These are phyloP conservation scores for Probaryconus sp. DNA, from an alignment of 1,140 invertebrate species.

Conservation along the genomic window DNA sequence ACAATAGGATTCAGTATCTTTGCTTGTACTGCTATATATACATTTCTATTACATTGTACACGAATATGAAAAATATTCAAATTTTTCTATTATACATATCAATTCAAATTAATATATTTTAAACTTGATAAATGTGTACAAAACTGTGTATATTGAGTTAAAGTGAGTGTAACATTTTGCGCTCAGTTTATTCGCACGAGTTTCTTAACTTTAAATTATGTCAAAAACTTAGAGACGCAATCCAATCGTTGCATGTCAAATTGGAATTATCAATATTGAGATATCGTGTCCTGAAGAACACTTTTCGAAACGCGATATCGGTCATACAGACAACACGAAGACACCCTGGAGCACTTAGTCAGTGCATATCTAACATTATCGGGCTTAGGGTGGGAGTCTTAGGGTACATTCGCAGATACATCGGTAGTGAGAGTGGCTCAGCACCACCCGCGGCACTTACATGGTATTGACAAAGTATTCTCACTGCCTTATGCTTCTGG, in stretches of 20 bases:
- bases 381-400: slow-evolving; percentile 1
- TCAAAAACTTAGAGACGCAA: not conserved
- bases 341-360: slow-evolving; percentile 19
- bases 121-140: no score
- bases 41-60: no score
- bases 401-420: slow-evolving; percentile 2
- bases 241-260: slow-evolving; percentile 12
- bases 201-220: slow-evolving; percentile 1
- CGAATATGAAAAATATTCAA: no score
- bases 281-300: slow-evolving; percentile 11
- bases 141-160: no score
- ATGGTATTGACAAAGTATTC: slow-evolving; percentile 24
- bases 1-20: no score
- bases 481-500: not conserved
- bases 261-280: slow-evolving; percentile 25
- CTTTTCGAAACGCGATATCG: slow-evolving; percentile 15
- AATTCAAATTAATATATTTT: no score
- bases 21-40: no score
- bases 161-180: no score
- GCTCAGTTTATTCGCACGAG: not conserved
- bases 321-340: slow-evolving; percentile 14
- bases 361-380: slow-evolving; percentile 19
- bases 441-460: slow-evolving; percentile 15
- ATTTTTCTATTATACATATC: no score
- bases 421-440: not conserved